Percentiles rank a stretch among this genome's conserved stretches.
Conservation (phyloP, 2,888 invertebrate genomes). For the Thera obeliscata region DNA sequence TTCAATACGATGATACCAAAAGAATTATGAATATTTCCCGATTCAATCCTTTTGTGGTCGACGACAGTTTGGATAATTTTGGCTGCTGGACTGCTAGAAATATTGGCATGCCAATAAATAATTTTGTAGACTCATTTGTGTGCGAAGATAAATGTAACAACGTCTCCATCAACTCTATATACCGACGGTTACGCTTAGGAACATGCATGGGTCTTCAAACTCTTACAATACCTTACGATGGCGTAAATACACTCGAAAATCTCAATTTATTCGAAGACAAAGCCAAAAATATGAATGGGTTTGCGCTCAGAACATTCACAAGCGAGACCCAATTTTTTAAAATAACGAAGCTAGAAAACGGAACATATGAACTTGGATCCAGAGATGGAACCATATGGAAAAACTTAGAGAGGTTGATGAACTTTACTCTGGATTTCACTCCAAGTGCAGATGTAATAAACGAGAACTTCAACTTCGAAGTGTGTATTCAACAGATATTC, state of each 20-base stretch:
- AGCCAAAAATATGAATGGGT: conserved; percentile 64
- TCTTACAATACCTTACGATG: conserved; percentile 45
- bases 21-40: conserved; percentile 46
- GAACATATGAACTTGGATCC: conserved; percentile 52
- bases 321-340: conserved; percentile 59
- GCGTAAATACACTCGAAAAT: conserved; percentile 35
- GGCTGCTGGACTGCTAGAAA: conserved; percentile 66
- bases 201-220: conserved; percentile 67
- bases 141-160: conserved; percentile 65
- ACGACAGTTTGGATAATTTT: conserved; percentile 49
- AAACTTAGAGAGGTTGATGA: conserved; percentile 62
- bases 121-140: conserved; percentile 54
- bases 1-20: conserved; percentile 55
- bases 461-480: conserved; percentile 63
- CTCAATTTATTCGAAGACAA: conserved; percentile 62
- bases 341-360: conserved; percentile 53
- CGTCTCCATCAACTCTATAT: conserved; percentile 56
- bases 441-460: conserved; percentile 52
- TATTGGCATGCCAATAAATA: conserved; percentile 56
- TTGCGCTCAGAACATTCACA: conserved; percentile 53
- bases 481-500: conserved; percentile 61
- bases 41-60: conserved; percentile 60
- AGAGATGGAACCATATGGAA: conserved; percentile 74
- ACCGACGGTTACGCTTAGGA: conserved; percentile 59
- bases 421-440: conserved; percentile 67